These are phyloP conservation scores for Crotalus tigris DNA, from an alignment of 2,113 vertebrate species.

Conservation along the genomic window DNA sequence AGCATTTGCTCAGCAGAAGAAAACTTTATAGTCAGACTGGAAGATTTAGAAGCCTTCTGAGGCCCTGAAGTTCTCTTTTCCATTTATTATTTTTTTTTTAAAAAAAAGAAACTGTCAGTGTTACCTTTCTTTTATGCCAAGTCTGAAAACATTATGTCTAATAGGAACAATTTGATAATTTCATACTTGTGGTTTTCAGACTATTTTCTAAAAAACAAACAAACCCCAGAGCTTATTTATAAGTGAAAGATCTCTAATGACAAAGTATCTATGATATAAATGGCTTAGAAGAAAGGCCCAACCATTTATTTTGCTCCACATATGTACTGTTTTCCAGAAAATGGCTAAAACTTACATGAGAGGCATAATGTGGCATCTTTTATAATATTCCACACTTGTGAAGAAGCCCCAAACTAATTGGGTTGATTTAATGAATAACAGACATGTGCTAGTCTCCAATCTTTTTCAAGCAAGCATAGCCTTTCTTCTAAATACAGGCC, in stretches of 20 bases:
- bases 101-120: background rate
- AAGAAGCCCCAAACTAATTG: background rate
- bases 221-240: background rate
- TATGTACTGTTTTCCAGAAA: background rate
- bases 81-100: background rate
- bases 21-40: background rate
- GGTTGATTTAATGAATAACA: background rate
- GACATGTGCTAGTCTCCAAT: background rate
- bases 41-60: conserved; percentile 3
- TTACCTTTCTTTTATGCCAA: background rate
- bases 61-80: background rate
- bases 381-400: background rate
- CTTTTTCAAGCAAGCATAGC: background rate
- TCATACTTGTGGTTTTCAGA: background rate
- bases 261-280: background rate
- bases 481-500: background rate
- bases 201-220: background rate
- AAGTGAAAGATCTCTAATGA: background rate
- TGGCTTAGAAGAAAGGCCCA: background rate
- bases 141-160: background rate
- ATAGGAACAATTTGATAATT: background rate
- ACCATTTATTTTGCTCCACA: background rate
- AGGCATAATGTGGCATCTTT: background rate
- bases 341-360: background rate
- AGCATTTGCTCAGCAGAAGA: conserved; percentile 30